Conservation (phyloP, 2,113 vertebrate species). For the Peromyscus maniculatus region DNA sequence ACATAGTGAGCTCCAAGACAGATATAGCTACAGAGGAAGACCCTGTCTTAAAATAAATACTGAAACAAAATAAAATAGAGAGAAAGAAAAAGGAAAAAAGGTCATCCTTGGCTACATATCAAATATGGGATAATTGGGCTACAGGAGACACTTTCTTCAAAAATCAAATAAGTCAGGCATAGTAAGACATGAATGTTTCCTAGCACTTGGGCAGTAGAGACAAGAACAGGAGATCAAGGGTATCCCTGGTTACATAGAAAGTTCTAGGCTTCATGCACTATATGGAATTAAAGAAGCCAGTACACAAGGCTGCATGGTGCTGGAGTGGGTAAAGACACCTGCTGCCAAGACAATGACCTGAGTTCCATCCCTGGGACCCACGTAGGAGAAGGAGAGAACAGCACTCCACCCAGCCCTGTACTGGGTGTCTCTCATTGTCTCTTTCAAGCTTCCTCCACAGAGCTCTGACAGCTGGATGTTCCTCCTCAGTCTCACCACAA, state of each 20-base stretch:
- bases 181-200: not conserved
- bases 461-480: no score
- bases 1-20: not conserved
- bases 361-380: not conserved
- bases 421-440: not conserved
- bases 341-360: not conserved
- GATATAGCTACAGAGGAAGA: not conserved
- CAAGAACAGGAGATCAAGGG: not conserved
- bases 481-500: no score
- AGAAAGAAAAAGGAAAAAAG: not conserved
- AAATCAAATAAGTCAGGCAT: not conserved
- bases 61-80: not conserved
- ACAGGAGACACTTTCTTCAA: not conserved
- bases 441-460: not conserved
- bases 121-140: not conserved
- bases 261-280: not conserved
- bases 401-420: not conserved
- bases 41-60: not conserved
- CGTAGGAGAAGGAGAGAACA: not conserved
- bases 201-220: not conserved
- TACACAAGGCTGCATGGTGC: not conserved
- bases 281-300: not conserved
- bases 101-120: not conserved
- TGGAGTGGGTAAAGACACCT: not conserved
- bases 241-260: not conserved